Evolutionary conservation across 2,113 vertebrate species (phyloP), one percentile per base, ranked within the genome.

Genomic region (Nannospalax galili): DNA sequence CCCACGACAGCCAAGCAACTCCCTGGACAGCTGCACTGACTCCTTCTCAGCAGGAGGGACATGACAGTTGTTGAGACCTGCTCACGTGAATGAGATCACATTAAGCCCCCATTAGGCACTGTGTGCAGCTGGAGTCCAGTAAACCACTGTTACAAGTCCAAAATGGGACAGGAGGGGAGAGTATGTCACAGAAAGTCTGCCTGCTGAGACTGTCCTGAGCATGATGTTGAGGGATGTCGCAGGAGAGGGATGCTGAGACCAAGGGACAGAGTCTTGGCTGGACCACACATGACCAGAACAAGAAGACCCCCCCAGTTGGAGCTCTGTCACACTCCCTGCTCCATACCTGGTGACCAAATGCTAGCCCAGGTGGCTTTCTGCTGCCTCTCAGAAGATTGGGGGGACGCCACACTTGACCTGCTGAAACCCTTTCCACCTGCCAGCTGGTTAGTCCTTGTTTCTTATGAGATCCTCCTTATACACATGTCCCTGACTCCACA

Each of bases 121-220:
- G 26, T 3, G 3, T 22, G 22, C 17, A 8, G 24, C 62, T n/a
- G 70, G 22, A 19, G 62, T 77, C 75, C 28, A 40, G 62, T 2
- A 8, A 10, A 32, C 14, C 19, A 16, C 40, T 0, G 0, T 2
- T 7, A 22, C 19, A 10, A 24, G 17, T 48, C 32, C 19, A 7
- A 35, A 37, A 11, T 26, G 17, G 26, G 20, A 40, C n/a, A 19
- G 15, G 4, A 19, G 15, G 22, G 40, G 3, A 30, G 62, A 17
- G 45, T 20, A 14, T 12, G 3, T 30, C 45, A 26, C 32, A 52
- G 48, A 52, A 52, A 52, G 48, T 52, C 48, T 52, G 48, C 48
- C 48, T 52, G 48, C 6, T 52, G 48, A 11, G 48, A 52, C 48
- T 11, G 48, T 52, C 48, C 48, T 52, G 48, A 52, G 48, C 48